Evolutionary conservation across 2,113 vertebrate genomes (phyloP), one percentile per base, ranked within the genome.

Genomic region (Mionectes macconnelli): DNA sequence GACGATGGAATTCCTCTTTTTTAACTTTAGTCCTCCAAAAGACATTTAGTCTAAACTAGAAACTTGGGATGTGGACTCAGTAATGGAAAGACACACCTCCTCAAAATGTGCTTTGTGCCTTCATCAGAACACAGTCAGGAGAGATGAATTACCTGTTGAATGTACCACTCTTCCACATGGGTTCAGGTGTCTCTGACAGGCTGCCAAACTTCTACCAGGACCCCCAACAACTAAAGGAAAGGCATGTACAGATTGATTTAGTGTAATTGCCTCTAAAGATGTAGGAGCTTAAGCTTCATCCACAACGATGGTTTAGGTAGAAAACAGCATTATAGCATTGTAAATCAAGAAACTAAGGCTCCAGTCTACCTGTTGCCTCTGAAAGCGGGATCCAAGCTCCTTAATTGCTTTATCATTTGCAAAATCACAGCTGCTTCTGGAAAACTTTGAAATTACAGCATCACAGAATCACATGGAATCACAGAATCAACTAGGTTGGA

Each of bases 131-230:
- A 15, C 3, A 45, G 33, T 21, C 4, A 3, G 12, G 16, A 77
- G 23, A 81, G 40, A 63, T 27, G 5, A 57, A 49, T 64, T 44
- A 55, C 19, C 13, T 49, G 33, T 49, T 73, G 22, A 80, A 57
- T 0, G 0, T 8, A 35, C 6, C 31, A n/a, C 68, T 89, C 25
- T 57, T 80, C 35, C 23, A 7, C 4, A 20, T 3, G 10, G n/a
- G 14, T 14, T 28, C 27, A 83, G n/a, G 5, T 3, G 2, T 27
- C 12, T 94, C 63, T 57, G 37, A 66, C 28, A 3, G 3, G 18
- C 30, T 70, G 53, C n/a, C 16, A 11, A 52, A 86, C 15, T 74
- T 77, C 45, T 83, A 16, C 19, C 45, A 63, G n/a, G 39, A 89
- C 12, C 5, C n/a, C 25, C 28, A 79, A 37, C 4, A 77, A 35